These are phyloP conservation scores for Beaufortia kweichowensis DNA, from an alignment of 2,113 vertebrate species.

Conservation along the genomic window DNA sequence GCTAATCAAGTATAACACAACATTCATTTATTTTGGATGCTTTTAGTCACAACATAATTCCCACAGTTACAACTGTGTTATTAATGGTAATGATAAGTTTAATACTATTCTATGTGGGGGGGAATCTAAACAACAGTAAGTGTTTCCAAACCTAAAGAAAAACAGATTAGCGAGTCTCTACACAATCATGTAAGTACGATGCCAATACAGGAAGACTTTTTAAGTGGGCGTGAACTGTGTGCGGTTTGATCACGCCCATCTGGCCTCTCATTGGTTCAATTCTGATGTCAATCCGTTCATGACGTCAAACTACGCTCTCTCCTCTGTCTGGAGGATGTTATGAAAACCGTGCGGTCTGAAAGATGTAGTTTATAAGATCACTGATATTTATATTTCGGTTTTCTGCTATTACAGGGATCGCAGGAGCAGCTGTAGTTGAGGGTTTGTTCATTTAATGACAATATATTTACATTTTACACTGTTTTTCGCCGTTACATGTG, in stretches of 20 bases:
- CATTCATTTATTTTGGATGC: too few relatives aligned
- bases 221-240: not conserved
- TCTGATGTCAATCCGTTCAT: not conserved
- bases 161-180: too few relatives aligned
- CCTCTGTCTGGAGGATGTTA: constrained; percentile 1
- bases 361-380: constrained; percentile 19
- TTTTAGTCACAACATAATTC: too few relatives aligned
- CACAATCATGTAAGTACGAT: too few relatives aligned
- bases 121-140: too few relatives aligned
- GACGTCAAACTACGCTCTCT: not conserved
- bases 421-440: constrained; percentile 7
- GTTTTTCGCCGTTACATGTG: not conserved
- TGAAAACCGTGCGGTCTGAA: not conserved
- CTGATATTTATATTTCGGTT: not conserved
- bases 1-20: too few relatives aligned
- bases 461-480: not conserved
- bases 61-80: too few relatives aligned
- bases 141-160: too few relatives aligned
- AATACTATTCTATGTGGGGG: too few relatives aligned
- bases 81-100: too few relatives aligned
- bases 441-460: constrained; percentile 17
- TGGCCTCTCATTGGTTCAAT: constrained; percentile 34
- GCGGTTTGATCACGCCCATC: constrained; percentile 12
- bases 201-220: too few relatives aligned
- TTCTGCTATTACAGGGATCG: not conserved